Base-by-base conservation (phyloP, 2,113 vertebrate species). In the Cavia porcellus region DNA sequence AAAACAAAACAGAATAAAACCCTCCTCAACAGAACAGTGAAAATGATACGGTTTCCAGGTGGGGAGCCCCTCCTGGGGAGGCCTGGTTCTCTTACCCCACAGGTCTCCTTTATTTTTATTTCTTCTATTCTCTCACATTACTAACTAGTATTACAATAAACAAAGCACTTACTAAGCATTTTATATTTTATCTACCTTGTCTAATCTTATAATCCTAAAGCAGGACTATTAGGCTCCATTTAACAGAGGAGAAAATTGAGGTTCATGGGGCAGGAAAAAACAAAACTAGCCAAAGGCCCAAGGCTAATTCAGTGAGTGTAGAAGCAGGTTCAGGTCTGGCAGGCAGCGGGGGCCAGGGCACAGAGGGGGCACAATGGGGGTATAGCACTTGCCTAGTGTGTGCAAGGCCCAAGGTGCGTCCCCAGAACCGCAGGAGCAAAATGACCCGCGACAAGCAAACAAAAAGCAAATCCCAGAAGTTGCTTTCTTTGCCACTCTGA, bases 241-340 rank as follows among this genome's bases (percentile, higher is more conserved):
- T 52, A 66, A 50, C 86, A 95, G 57, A 80, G 50, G 47, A 66
- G 38, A 25, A 92, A 95, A 95, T 62, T 52, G 77, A 92, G 61
- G n/a, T 45, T 83, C 13, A 68, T 9, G 14, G 25, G 86, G 30
- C 32, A 25, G 64, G 62, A 55, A 20, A 38, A 35, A 55, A 57
- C n/a, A 83, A 59, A 28, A 47, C 75, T 30, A 84, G 59, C 28
- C 38, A 42, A 61, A 17, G 84, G 11, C 22, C 28, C 47, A 42
- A 32, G 19, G 30, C 88, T 32, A 61, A 22, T 10, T 30, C 45
- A 74, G 75, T 12, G 57, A 5, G n/a, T 24, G 19, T 28, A 13
- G 15, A 62, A 45, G 11, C 25, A 30, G n/a, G 62, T 42, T 35
- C 59, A 64, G 12, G 52, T 24, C 57, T 77, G n/a, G n/a, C n/a